Evolutionary conservation across 1,140 invertebrate species (phyloP).

Genomic region (Apis florea): DNA sequence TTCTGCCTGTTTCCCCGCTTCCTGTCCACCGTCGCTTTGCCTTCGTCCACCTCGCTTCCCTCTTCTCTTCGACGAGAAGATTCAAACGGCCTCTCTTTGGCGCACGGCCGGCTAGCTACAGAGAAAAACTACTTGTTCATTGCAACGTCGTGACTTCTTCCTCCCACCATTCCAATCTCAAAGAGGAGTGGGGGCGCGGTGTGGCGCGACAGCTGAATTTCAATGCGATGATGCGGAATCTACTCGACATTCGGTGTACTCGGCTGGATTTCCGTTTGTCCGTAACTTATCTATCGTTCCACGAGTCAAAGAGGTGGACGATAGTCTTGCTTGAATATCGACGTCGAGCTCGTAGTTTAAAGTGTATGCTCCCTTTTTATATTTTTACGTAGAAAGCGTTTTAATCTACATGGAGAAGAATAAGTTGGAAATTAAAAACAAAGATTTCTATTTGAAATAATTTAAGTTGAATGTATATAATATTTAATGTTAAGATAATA

Average conservation of each 20-base stretch:
- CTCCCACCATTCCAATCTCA: too few species aligned
- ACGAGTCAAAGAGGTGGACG: constrained; percentile 1
- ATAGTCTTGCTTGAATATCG: constrained; percentile 26
- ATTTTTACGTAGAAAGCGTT: too few species aligned
- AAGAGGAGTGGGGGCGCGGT: background rate
- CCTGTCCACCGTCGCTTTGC: background rate
- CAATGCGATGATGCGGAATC: constrained; percentile 52
- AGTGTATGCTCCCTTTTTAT: background rate
- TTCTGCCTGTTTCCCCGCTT: background rate
- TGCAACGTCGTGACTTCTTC: background rate
- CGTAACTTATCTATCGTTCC: constrained; percentile 53
- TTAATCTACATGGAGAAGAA: too few species aligned
- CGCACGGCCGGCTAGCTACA: background rate
- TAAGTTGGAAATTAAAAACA: too few species aligned
- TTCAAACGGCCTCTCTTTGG: background rate
- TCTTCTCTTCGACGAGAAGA: background rate
- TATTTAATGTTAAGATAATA: too few species aligned
- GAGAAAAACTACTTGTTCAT: background rate
- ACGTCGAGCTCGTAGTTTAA: constrained; percentile 10
- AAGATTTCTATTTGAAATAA: too few species aligned
- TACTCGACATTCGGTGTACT: constrained; percentile 21
- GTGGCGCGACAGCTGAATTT: background rate
- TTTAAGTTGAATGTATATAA: background rate
- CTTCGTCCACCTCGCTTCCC: background rate
- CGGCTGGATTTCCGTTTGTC: constrained; percentile 38